Percentiles rank a stretch among this genome's conserved stretches.
Conservation (phyloP, 2,797 vertebrate genomes). For the Melanotaenia trifasciata region DNA sequence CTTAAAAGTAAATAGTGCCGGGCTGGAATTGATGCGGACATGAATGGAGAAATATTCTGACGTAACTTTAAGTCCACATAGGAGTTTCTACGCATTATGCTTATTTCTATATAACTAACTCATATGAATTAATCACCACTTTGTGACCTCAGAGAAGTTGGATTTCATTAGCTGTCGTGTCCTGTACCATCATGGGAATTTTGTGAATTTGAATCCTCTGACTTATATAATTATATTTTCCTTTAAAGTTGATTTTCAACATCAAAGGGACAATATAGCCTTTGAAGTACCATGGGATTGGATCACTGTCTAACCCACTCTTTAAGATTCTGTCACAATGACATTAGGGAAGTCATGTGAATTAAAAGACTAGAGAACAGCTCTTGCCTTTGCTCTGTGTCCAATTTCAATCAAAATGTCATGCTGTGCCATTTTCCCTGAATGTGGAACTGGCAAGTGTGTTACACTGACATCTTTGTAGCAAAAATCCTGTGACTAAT, state of each 20-base stretch:
- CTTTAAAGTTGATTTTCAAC: slow-evolving; percentile 85
- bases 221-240: slow-evolving; percentile 84
- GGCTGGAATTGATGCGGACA: background rate
- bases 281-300: slow-evolving; percentile 88
- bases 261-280: slow-evolving; percentile 86
- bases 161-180: slow-evolving; percentile 68
- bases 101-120: slow-evolving; percentile 33
- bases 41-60: slow-evolving; percentile 15
- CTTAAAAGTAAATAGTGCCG: background rate
- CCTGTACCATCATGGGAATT: slow-evolving; percentile 69
- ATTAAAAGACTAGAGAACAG: slow-evolving; percentile 79
- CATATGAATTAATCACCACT: slow-evolving; percentile 57
- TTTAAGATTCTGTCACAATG: slow-evolving; percentile 83
- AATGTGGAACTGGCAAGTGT: slow-evolving; percentile 73
- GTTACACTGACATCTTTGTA: slow-evolving; percentile 71
- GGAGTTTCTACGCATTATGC: slow-evolving; percentile 25
- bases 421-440: slow-evolving; percentile 75
- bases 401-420: slow-evolving; percentile 81
- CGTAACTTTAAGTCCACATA: slow-evolving; percentile 25
- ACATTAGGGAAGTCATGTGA: slow-evolving; percentile 82
- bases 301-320: slow-evolving; percentile 85
- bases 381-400: slow-evolving; percentile 78
- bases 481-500: slow-evolving; percentile 74
- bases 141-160: slow-evolving; percentile 61
- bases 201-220: slow-evolving; percentile 79